Base-by-base conservation (phyloP, 1,140 invertebrate genomes). In the Drosophila saltans region DNA sequence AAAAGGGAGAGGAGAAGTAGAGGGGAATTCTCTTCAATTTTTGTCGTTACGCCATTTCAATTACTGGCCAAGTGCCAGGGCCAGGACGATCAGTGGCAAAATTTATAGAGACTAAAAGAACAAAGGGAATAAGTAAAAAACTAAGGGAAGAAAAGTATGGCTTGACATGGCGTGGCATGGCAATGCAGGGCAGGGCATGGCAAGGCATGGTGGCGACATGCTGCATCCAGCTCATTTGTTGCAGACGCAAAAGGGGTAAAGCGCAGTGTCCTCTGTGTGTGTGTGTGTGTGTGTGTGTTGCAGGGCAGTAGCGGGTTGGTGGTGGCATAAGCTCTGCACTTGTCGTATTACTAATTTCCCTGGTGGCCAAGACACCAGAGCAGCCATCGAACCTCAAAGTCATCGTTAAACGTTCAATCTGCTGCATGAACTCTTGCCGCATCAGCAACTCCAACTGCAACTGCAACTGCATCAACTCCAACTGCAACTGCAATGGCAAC, bases 301-400 rank as follows among this genome's bases (percentile, higher is more conserved):
- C 3, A 7, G 3, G 1, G 33, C 28, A 30, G 30, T 28, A 45
- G 61, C 60, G 30, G 71, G 70, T 80, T 62, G 45, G n/a, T n/a
- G 45, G 45, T 52, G 45, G 45, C 45, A 26, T 52, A 74, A 66
- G 43, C 65, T 55, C 75, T 72, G 84, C 77, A 89, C 84, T 88
- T 89, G 84, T 90, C 82, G 88, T 86, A 90, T 90, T 90, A 90
- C 86, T 90, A 90, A 90, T 90, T 90, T 90, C 86, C 86, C 88
- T 90, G 86, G 80, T 86, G 86, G 80, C 83, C 83, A 88, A 59
- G 72, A 55, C 52, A 58, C 67, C 59, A 58, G 30, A 69, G 30
- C 33, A 61, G 82, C 72, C 80, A 90, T 75, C 77, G 75, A 90
- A 80, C 73, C 66, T 48, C 56, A 58, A 11, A 21, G 26, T 48